Conservation (phyloP, 2,888 invertebrate genomes). For the Neoascia interrupta region DNA sequence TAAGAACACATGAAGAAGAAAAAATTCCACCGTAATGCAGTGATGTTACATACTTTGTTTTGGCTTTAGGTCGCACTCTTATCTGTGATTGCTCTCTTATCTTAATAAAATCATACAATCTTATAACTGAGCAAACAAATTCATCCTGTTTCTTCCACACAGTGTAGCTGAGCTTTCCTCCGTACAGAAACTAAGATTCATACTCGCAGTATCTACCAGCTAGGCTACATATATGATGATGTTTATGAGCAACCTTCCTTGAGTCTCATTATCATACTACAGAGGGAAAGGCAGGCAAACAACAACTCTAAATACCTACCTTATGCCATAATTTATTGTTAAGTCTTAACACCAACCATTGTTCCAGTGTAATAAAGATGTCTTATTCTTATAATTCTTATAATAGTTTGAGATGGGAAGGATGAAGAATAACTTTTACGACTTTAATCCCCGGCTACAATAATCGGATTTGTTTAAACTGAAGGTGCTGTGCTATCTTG, state of each 20-base stretch:
- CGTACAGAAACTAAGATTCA: background rate
- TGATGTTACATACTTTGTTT: background rate
- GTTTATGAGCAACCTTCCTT: slow-evolving; percentile 19
- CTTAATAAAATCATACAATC: slow-evolving; percentile 24
- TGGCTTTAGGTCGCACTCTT: slow-evolving; percentile 4
- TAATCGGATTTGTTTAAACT: slow-evolving; percentile 28
- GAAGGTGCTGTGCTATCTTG: too few relatives aligned
- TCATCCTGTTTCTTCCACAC: slow-evolving; percentile 27
- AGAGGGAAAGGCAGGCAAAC: too few relatives aligned
- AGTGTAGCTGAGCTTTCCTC: slow-evolving; percentile 4
- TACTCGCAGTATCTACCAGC: too few relatives aligned
- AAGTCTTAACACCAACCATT: slow-evolving; percentile 1
- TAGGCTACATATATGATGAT: too few relatives aligned
- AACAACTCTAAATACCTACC: slow-evolving; percentile 21
- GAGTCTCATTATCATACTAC: slow-evolving; percentile 28
- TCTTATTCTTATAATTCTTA: too few relatives aligned
- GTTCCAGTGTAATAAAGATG: too few relatives aligned
- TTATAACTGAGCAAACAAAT: slow-evolving; percentile 40
- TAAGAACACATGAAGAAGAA: too few relatives aligned
- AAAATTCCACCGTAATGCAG: background rate
- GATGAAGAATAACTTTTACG: slow-evolving; percentile 32
- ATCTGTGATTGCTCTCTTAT: slow-evolving; percentile 23
- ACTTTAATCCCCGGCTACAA: slow-evolving; percentile 26
- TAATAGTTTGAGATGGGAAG: slow-evolving; percentile 22
- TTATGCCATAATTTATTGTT: slow-evolving; percentile 33